Evolutionary conservation across 1,140 invertebrate species (phyloP).

Genomic region (Euwallacea similis): DNA sequence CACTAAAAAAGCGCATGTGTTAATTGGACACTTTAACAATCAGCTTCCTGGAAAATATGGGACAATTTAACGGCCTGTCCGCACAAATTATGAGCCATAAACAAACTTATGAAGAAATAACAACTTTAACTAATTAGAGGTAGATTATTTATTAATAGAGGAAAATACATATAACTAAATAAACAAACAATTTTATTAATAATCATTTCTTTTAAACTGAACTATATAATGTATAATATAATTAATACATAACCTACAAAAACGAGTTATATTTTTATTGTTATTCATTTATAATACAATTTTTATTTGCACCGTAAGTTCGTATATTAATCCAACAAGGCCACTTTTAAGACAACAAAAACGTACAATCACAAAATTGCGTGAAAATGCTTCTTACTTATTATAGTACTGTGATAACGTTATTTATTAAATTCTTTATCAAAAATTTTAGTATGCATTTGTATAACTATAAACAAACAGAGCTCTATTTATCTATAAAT

Average conservation of each 20-base stretch:
- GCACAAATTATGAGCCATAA: no score
- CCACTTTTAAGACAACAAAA: constrained; percentile 6
- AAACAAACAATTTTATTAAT: constrained; percentile 40
- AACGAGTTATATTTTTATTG: constrained; percentile 22
- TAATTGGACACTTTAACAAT: no score
- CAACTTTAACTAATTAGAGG: constrained; percentile 45
- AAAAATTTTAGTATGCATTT: constrained; percentile 2
- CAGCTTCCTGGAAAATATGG: no score
- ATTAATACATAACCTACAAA: constrained; percentile 25
- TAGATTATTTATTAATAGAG: constrained; percentile 54
- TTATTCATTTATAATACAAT: constrained; percentile 20
- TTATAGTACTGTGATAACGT: not conserved
- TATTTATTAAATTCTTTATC: constrained; percentile 1
- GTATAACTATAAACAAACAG: not conserved
- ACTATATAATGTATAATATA: constrained; percentile 17
- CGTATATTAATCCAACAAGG: not conserved
- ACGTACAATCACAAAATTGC: constrained; percentile 10
- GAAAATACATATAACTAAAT: constrained; percentile 49
- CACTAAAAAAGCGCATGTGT: no score
- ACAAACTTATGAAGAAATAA: not conserved
- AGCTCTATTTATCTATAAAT: not conserved
- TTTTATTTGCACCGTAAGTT: constrained; percentile 23
- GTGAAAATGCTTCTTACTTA: not conserved
- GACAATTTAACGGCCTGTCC: no score
- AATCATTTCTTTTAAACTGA: constrained; percentile 15